These are phyloP conservation scores for Aphelenchoides fujianensis DNA, from an alignment of 1,140 invertebrate genomes.

Conservation along the genomic window DNA sequence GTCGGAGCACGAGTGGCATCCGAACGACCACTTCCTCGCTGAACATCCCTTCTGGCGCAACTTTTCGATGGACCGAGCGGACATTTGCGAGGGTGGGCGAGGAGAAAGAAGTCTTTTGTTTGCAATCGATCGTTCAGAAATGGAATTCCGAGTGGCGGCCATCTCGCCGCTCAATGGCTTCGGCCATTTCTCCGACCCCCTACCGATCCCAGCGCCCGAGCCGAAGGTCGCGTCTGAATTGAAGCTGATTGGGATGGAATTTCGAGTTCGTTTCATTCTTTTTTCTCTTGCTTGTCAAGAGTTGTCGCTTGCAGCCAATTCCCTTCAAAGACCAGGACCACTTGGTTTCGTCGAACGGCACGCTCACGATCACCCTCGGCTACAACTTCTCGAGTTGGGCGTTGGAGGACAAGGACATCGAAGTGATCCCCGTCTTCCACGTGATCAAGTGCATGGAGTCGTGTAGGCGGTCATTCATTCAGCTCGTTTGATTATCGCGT, in stretches of 20 bases:
- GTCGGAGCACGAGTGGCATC: not conserved
- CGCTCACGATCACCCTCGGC: constrained; percentile 21
- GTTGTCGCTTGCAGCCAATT: constrained; percentile 14
- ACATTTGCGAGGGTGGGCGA: constrained; percentile 22
- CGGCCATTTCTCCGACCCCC: constrained; percentile 24
- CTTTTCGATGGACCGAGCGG: constrained; percentile 10
- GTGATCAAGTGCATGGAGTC: constrained; percentile 43
- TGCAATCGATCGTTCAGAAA: constrained; percentile 10
- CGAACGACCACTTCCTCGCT: constrained; percentile 6
- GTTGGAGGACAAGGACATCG: constrained; percentile 36
- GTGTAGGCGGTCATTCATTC: too few species aligned
- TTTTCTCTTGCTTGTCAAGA: too few species aligned
- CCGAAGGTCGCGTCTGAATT: constrained; percentile 10
- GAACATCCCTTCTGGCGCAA: constrained; percentile 18
- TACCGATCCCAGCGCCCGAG: not conserved
- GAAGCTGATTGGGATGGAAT: not conserved
- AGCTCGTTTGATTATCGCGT: too few species aligned
- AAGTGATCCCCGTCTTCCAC: constrained; percentile 52
- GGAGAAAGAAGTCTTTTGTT: not conserved
- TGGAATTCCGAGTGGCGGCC: constrained; percentile 32
- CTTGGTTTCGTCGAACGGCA: constrained; percentile 26
- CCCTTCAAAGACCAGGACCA: constrained; percentile 26
- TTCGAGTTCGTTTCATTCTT: too few species aligned
- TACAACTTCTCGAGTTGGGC: constrained; percentile 28
- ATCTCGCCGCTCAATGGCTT: constrained; percentile 20